Evolutionary conservation across 2,888 invertebrate genomes (phyloP).

Genomic region (Drosophila colorata): DNA sequence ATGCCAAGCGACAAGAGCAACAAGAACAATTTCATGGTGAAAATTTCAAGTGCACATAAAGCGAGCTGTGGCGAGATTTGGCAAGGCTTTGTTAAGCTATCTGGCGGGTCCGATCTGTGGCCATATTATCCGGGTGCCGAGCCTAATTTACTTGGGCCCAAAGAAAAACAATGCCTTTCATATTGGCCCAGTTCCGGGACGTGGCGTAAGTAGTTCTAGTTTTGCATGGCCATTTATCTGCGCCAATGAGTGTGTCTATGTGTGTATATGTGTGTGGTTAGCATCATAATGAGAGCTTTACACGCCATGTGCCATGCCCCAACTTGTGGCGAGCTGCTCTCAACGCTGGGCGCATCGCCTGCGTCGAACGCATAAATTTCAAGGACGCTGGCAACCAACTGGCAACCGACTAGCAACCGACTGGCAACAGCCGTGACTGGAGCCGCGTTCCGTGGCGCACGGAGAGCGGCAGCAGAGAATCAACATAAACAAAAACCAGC

Average conservation of each 20-base stretch:
- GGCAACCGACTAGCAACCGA: slow-evolving; percentile 16
- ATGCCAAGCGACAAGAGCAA: slow-evolving; percentile 2
- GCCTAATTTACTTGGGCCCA: slow-evolving; percentile 24
- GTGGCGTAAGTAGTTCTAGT: slow-evolving; percentile 51
- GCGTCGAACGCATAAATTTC: slow-evolving; percentile 75
- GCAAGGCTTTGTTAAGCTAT: slow-evolving; percentile 36
- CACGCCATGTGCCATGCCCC: slow-evolving; percentile 69
- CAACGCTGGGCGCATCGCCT: slow-evolving; percentile 67
- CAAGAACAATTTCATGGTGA: slow-evolving; percentile 19
- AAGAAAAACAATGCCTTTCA: slow-evolving; percentile 58
- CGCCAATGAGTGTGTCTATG: slow-evolving; percentile 9
- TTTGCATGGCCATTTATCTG: slow-evolving; percentile 65
- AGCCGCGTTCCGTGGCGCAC: slow-evolving; percentile 36
- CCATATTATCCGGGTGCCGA: slow-evolving; percentile 26
- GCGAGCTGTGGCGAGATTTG: slow-evolving; percentile 24
- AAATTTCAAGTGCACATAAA: slow-evolving; percentile 27
- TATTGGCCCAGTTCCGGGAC: slow-evolving; percentile 73
- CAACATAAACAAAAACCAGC: slow-evolving; percentile 50
- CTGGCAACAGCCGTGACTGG: slow-evolving; percentile 49
- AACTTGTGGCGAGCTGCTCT: slow-evolving; percentile 26
- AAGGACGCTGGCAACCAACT: slow-evolving; percentile 53
- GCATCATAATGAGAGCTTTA: slow-evolving; percentile 75
- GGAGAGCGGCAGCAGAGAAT: slow-evolving; percentile 42
- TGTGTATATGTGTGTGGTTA: slow-evolving; percentile 26
- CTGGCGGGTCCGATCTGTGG: slow-evolving; percentile 51